Evolutionary conservation across 2,797 vertebrate genomes (phyloP).

Genomic region (Limosa lapponica): DNA sequence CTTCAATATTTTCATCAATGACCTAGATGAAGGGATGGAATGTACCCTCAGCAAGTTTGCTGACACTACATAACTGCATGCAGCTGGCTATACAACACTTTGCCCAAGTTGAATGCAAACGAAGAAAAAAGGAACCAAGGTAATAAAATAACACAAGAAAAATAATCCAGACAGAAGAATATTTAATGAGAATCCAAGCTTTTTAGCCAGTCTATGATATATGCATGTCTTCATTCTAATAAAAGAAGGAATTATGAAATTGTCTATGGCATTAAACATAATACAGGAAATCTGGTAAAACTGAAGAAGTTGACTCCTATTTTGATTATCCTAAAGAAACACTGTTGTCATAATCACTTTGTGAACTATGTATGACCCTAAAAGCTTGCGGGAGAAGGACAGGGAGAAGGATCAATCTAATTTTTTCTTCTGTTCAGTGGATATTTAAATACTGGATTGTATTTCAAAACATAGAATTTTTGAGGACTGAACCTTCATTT

Average conservation of each 20-base stretch:
- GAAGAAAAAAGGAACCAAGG: background rate
- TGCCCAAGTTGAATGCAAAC: background rate
- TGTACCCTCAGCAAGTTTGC: too few relatives aligned
- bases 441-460: conserved; percentile 20
- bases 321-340: background rate
- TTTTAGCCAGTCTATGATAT: background rate
- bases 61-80: background rate
- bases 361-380: background rate
- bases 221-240: conserved; percentile 16
- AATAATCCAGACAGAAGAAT: background rate
- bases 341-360: background rate
- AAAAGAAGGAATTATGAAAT: background rate
- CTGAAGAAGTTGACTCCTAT: background rate
- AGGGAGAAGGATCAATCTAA: background rate
- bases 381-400: background rate
- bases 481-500: background rate
- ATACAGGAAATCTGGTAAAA: conserved; percentile 3
- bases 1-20: too few relatives aligned
- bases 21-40: too few relatives aligned
- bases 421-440: conserved; percentile 6
- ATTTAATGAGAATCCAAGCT: conserved; percentile 5
- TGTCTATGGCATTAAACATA: background rate
- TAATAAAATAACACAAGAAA: background rate
- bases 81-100: background rate
- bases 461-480: background rate